Base-by-base conservation (phyloP, 2,797 vertebrate genomes). In the Hozukius guyotensis region DNA sequence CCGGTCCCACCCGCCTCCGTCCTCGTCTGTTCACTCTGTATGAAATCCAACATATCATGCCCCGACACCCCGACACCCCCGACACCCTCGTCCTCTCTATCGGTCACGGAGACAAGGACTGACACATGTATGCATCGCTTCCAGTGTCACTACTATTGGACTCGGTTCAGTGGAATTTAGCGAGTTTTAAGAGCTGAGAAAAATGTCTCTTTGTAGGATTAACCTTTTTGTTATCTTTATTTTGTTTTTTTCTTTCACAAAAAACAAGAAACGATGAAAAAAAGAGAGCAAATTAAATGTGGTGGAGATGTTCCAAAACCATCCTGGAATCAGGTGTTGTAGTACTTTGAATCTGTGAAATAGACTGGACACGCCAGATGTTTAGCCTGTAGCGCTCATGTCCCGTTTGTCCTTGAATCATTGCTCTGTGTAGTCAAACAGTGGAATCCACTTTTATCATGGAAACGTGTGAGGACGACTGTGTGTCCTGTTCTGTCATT, bases 271-370 rank as follows among this genome's bases (percentile, higher is more conserved):
- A 88, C 32, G 16, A 80, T 75, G 61, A 62, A 78, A 82, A 81
- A 67, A 79, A 67, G 56, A 82, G 61, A 86, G 85, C 85, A 84
- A 94, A 95, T 96, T 94, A 95, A 95, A 95, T 94, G 92, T 95
- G 91, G 81, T 89, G 90, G 90, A 92, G 83, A 92, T 88, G 78
- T 89, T 91, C 86, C 91, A 84, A 86, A 82, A 86, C 84, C 80
- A 90, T 91, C 71, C 86, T 89, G 84, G 75, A 87, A 77, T 87
- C 69, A 68, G 55, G 57, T 82, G 84, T 90, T 82, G 68, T 85
- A 85, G 70, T 86, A 75, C 64, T 83, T 74, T 87, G 69, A 42
- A 68, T 85, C 80, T 80, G 75, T 87, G 6, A 11, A 65, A 66
- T 75, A 78, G 85, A 82, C 64, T 85, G 82, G 77, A 84, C 53